A percentile compares a stretch with the other conserved stretches of the same genome.
phyloP scores from a whole-genome alignment of 2,888 invertebrate species.

The Latrodectus hesperus region DNA sequence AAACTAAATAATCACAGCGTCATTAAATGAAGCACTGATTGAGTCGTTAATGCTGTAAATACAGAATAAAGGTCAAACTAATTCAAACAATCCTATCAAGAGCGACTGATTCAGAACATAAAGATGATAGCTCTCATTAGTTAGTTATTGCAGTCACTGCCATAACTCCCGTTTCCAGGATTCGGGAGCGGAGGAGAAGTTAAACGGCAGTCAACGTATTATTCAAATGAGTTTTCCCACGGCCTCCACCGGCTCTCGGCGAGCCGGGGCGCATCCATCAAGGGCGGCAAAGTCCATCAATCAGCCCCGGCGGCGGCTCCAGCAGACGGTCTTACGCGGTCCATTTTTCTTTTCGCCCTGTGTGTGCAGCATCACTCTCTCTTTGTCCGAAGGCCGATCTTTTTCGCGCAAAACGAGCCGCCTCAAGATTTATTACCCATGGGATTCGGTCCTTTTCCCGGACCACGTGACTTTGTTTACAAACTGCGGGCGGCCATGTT shows the following conservation, averaged over 20 bases:
- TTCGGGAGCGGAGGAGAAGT: neutral
- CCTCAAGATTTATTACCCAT: conserved; percentile 64
- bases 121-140: too few species aligned
- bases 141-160: too few species aligned
- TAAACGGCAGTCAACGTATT: conserved; percentile 9
- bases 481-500: conserved; percentile 56
- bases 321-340: conserved; percentile 26
- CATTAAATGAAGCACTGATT: too few species aligned
- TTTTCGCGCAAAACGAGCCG: conserved; percentile 40
- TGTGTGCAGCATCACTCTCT: neutral
- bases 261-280: conserved; percentile 60
- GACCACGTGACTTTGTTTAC: conserved; percentile 67
- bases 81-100: too few species aligned
- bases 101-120: too few species aligned
- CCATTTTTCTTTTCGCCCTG: conserved; percentile 43
- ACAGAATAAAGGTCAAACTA: too few species aligned
- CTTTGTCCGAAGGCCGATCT: conserved; percentile 45
- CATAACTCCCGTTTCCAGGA: neutral
- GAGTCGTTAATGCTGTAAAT: too few species aligned
- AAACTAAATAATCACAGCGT: too few species aligned
- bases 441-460: neutral
- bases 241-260: neutral
- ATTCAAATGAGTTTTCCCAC: conserved; percentile 49
- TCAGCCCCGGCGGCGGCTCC: conserved; percentile 42
- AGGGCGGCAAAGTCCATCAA: conserved; percentile 53